Evolutionary conservation across 2,888 invertebrate genomes (phyloP).

Genomic region (Agonum fuliginosum): DNA sequence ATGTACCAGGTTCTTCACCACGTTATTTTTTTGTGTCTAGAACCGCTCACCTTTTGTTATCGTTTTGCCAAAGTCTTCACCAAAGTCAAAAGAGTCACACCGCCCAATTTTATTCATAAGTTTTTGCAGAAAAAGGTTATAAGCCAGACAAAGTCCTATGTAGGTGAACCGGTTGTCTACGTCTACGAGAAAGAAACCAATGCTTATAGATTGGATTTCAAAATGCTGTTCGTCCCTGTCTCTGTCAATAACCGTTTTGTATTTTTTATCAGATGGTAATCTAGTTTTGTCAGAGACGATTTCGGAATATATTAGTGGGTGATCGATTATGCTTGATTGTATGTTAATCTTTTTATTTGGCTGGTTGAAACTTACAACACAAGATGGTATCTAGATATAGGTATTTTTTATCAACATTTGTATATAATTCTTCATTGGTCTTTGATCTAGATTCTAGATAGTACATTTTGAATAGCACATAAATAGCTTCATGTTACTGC

Average conservation of each 20-base stretch:
- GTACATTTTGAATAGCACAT: not conserved
- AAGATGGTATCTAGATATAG: constrained; percentile 8
- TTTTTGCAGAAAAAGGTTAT: constrained; percentile 31
- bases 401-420: not conserved
- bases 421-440: not conserved
- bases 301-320: constrained; percentile 32
- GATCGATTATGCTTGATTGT: constrained; percentile 24
- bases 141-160: constrained; percentile 2
- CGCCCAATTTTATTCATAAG: not conserved
- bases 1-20: no score
- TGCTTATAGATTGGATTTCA: not conserved
- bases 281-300: constrained; percentile 2
- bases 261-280: constrained; percentile 19
- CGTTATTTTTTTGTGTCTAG: not conserved
- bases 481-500: not conserved
- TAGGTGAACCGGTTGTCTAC: constrained; percentile 37
- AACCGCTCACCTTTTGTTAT: not conserved
- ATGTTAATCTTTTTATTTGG: constrained; percentile 13
- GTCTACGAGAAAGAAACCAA: constrained; percentile 4
- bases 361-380: not conserved
- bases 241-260: constrained; percentile 29
- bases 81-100: constrained; percentile 9
- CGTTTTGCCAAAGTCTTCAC: not conserved
- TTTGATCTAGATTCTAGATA: not conserved
- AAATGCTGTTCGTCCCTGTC: constrained; percentile 17